phyloP scores from a whole-genome alignment of 2,113 vertebrate genomes.

The Tyto alba region DNA sequence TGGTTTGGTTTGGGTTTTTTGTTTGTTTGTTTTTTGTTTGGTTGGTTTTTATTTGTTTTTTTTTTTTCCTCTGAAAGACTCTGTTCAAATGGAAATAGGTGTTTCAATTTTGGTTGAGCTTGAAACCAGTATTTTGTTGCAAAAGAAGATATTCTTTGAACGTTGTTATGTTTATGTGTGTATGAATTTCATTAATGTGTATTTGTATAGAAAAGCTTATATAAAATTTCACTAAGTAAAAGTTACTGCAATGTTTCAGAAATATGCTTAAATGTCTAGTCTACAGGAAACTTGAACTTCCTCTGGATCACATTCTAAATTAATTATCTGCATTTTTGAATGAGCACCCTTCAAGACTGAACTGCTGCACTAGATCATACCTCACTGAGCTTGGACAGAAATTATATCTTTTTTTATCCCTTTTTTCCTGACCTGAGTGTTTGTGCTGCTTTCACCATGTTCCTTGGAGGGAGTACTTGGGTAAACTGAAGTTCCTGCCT shows the following conservation, averaged over 20 bases:
- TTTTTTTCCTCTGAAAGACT: not conserved
- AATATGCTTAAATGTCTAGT: not conserved
- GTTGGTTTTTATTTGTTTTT: too few species aligned
- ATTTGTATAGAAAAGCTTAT: not conserved
- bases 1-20: not conserved
- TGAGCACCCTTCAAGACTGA: not conserved
- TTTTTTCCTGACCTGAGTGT: not conserved
- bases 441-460: not conserved
- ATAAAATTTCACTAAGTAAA: not conserved
- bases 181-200: not conserved
- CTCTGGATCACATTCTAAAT: not conserved
- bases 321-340: not conserved
- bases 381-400: not conserved
- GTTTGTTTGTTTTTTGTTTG: not conserved
- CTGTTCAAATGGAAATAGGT: not conserved
- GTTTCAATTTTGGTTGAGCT: not conserved
- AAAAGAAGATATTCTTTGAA: not conserved
- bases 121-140: not conserved
- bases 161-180: not conserved
- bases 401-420: not conserved
- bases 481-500: not conserved
- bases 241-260: not conserved
- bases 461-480: not conserved
- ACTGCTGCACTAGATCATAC: not conserved
- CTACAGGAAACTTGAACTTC: not conserved